phyloP scores from a whole-genome alignment of 2,113 vertebrate species.

The Charina bottae region DNA sequence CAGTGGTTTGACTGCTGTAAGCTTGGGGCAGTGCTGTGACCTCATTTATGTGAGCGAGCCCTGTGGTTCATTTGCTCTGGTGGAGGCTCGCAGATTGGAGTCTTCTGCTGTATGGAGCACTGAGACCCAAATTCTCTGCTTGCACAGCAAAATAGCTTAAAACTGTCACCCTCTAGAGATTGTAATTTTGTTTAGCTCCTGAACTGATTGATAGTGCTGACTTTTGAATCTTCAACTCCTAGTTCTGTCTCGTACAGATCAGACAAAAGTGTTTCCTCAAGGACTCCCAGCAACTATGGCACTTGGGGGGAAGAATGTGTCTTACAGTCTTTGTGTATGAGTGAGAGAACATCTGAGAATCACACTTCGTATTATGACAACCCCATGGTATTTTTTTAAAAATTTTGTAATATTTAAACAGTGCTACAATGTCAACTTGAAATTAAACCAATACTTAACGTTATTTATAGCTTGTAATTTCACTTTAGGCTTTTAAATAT shows the following conservation, averaged over 20 bases:
- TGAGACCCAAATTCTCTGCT: conserved; percentile 31
- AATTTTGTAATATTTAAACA: conserved; percentile 30
- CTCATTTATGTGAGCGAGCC: conserved; percentile 35
- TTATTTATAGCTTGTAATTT: conserved; percentile 15
- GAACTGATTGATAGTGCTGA: conserved; percentile 14
- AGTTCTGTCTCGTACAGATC: rapidly evolving
- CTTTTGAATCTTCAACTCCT: conserved; percentile 14
- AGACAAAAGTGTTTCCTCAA: neutral
- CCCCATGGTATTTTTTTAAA: conserved; percentile 41
- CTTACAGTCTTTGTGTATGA: neutral
- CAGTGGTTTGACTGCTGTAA: conserved; percentile 43
- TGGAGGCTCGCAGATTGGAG: conserved; percentile 37
- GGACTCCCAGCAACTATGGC: conserved; percentile 32
- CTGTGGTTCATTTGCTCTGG: neutral
- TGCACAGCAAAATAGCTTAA: neutral
- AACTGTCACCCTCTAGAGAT: conserved; percentile 2
- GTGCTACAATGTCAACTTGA: conserved; percentile 24
- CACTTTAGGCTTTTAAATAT: conserved; percentile 24
- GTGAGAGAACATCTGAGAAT: conserved; percentile 4
- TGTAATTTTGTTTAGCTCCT: neutral
- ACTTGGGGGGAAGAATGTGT: neutral
- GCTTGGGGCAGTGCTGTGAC: conserved; percentile 51
- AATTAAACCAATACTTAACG: conserved; percentile 25
- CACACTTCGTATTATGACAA: neutral
- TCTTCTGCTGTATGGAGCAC: conserved; percentile 16